Evolutionary conservation across 2,113 vertebrate genomes (phyloP).

Genomic region (Zingel zingel): DNA sequence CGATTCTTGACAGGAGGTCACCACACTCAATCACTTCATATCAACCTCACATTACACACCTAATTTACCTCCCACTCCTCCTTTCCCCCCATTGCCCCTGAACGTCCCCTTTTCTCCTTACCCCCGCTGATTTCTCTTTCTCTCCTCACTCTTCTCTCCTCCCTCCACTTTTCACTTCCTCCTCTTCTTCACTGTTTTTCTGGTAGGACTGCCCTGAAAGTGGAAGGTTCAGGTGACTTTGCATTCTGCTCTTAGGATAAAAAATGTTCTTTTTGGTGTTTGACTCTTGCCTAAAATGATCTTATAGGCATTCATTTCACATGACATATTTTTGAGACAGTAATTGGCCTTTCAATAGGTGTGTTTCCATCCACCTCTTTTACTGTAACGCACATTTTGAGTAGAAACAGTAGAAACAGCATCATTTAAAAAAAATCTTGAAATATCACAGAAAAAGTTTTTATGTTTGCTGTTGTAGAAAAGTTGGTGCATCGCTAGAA

Average conservation of each 20-base stretch:
- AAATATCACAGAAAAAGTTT: no score
- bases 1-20: constrained; percentile 78
- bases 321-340: not conserved
- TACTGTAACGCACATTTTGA: no score
- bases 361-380: no score
- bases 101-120: constrained; percentile 32
- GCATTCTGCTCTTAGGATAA: not conserved
- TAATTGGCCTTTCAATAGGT: not conserved
- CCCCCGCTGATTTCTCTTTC: constrained; percentile 23
- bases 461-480: no score
- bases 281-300: not conserved
- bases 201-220: not conserved
- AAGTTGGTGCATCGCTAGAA: no score
- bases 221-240: not conserved
- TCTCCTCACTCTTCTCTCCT: not conserved
- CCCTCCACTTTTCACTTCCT: not conserved
- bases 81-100: constrained; percentile 14
- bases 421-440: no score
- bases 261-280: not conserved
- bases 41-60: constrained; percentile 82
- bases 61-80: constrained; percentile 70
- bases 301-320: not conserved
- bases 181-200: not conserved
- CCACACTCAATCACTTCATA: constrained; percentile 81
- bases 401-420: no score